Conservation (phyloP, 2,888 invertebrate genomes). For the Drosophila conformis region DNA sequence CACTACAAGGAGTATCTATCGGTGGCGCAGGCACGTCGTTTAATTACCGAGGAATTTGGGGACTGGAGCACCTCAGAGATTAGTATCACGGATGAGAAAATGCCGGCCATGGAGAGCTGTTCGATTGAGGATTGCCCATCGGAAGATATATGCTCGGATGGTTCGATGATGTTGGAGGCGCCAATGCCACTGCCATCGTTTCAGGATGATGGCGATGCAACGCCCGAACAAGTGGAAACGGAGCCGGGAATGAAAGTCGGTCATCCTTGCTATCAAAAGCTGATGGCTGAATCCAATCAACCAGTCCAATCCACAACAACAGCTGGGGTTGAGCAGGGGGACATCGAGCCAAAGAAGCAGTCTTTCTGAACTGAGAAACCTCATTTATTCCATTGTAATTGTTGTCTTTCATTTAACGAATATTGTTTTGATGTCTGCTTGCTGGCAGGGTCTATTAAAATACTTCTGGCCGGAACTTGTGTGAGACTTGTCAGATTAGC, state of each 20-base stretch:
- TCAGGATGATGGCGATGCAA: not conserved
- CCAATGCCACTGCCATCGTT: fast-evolving
- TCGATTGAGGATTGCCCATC: slow-evolving; percentile 9
- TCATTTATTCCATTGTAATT: not conserved
- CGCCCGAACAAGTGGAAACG: slow-evolving; percentile 41
- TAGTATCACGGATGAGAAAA: slow-evolving; percentile 1
- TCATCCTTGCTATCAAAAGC: slow-evolving; percentile 63
- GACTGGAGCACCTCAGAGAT: slow-evolving; percentile 88
- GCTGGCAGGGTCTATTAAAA: slow-evolving; percentile 34
- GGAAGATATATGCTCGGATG: not conserved
- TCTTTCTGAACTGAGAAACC: not conserved
- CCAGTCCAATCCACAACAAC: not conserved
- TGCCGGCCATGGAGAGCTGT: slow-evolving; percentile 9
- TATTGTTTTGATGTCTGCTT: slow-evolving; percentile 26
- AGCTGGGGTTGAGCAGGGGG: not conserved
- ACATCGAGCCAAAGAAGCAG: not conserved
- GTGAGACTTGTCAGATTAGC: slow-evolving; percentile 13
- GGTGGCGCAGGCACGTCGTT: slow-evolving; percentile 94
- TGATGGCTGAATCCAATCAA: slow-evolving; percentile 34
- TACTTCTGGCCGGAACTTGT: slow-evolving; percentile 38
- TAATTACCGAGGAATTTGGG: slow-evolving; percentile 95
- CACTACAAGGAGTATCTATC: slow-evolving; percentile 99
- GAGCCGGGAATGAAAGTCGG: slow-evolving; percentile 52
- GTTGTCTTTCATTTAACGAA: slow-evolving; percentile 21
- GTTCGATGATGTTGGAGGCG: fast-evolving